A percentile compares a stretch with the other conserved stretches of the same genome.
These are phyloP conservation scores for Andrena cerasifolii DNA, from an alignment of 1,140 invertebrate species.

Conservation along the genomic window DNA sequence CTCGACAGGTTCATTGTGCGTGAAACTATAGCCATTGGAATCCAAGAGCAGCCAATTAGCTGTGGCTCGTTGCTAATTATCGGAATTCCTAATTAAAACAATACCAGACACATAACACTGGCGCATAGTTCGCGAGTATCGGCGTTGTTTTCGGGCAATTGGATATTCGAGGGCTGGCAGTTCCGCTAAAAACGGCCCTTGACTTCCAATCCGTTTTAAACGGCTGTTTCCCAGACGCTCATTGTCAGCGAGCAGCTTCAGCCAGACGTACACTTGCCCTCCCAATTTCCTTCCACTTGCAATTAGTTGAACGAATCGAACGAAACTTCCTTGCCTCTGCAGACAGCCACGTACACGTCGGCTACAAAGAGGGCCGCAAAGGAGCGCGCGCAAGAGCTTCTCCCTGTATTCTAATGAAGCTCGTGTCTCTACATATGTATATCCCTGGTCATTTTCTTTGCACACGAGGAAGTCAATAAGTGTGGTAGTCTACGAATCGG, in stretches of 20 bases:
- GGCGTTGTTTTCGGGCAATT: neutral
- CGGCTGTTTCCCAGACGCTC: neutral
- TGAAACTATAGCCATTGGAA: neutral
- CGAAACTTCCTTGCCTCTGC: slow-evolving; percentile 37
- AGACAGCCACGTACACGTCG: neutral
- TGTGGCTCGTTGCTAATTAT: neutral
- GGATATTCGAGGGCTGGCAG: neutral
- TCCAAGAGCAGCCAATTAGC: neutral
- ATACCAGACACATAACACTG: no score
- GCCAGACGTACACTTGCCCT: slow-evolving; percentile 2
- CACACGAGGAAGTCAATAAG: no score
- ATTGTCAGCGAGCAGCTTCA: slow-evolving; percentile 3
- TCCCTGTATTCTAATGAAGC: neutral
- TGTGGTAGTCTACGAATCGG: no score
- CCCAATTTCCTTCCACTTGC: slow-evolving; percentile 63
- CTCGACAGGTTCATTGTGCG: no score
- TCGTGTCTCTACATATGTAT: neutral
- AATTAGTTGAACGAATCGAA: slow-evolving; percentile 53
- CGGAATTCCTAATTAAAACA: neutral
- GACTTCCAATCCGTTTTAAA: neutral
- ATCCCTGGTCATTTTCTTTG: no score
- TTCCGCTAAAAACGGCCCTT: slow-evolving; percentile 7
- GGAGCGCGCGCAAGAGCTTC: neutral
- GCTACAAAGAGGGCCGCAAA: neutral
- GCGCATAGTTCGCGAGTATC: no score